A percentile compares a stretch with the other conserved stretches of the same genome.
phyloP scores from a whole-genome alignment of 2,797 vertebrate species.

The Phyllotis vaccarum region DNA sequence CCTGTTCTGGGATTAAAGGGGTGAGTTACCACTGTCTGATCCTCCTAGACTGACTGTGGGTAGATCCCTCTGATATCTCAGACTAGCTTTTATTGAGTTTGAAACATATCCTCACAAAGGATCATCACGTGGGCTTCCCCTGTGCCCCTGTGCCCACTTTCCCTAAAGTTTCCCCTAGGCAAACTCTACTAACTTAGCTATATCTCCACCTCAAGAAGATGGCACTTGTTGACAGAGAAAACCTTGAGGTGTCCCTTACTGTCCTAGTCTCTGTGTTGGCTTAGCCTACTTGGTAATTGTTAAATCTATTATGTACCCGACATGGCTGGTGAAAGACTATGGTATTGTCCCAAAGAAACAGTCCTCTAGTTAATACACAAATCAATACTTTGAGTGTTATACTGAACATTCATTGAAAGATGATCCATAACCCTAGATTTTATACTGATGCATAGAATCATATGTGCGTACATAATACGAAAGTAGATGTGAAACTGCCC shows the following conservation, averaged over 20 bases:
- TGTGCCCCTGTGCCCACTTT: background rate
- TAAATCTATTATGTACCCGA: background rate
- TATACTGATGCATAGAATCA: background rate
- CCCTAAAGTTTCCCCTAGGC: background rate
- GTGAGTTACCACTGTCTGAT: too few relatives aligned
- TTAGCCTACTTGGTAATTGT: background rate
- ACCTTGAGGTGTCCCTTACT: background rate
- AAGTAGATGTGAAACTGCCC: background rate
- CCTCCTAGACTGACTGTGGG: too few relatives aligned
- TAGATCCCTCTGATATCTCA: too few relatives aligned
- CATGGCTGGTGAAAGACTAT: slow-evolving; percentile 30
- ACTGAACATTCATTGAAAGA: slow-evolving; percentile 42
- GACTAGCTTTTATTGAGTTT: too few relatives aligned
- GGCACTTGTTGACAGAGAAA: slow-evolving; percentile 4
- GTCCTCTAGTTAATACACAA: slow-evolving; percentile 25
- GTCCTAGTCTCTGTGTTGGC: background rate
- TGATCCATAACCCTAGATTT: background rate
- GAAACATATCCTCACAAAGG: too few relatives aligned
- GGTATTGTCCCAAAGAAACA: background rate
- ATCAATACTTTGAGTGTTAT: slow-evolving; percentile 11
- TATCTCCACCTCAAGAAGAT: background rate
- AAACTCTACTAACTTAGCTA: background rate
- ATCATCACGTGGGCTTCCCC: background rate
- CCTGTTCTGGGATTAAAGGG: too few relatives aligned
- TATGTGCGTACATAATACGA: background rate